Conservation (phyloP, 2,113 vertebrate species). For the Thymallus thymallus region DNA sequence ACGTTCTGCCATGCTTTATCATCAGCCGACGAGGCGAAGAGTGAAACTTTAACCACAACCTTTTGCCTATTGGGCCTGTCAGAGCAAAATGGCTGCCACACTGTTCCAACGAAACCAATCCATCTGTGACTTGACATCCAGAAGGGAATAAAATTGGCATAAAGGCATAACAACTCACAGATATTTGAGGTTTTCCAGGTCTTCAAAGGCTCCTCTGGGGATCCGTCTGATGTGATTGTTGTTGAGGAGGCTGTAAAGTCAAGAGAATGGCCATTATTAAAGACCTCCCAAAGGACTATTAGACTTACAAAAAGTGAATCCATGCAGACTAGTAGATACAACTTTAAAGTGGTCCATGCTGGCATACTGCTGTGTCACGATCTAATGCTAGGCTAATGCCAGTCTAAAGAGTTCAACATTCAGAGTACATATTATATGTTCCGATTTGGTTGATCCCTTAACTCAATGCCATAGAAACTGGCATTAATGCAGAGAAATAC, state of each 20-base stretch:
- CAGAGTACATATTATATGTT: background rate
- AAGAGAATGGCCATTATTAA: slow-evolving; percentile 29
- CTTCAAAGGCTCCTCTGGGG: slow-evolving; percentile 88
- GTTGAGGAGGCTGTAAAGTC: slow-evolving; percentile 85
- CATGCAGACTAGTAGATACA: background rate
- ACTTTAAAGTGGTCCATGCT: too few species aligned
- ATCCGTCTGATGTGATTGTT: slow-evolving; percentile 96
- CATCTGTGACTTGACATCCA: slow-evolving; percentile 5
- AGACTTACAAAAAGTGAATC: background rate
- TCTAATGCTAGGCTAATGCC: background rate
- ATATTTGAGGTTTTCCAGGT: slow-evolving; percentile 97
- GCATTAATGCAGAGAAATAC: background rate
- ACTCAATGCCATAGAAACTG: background rate
- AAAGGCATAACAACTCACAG: slow-evolving; percentile 83
- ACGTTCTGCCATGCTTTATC: background rate
- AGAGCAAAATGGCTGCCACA: slow-evolving; percentile 1
- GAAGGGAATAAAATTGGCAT: background rate
- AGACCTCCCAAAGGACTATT: background rate
- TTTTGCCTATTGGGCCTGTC: background rate
- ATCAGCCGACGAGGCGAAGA: background rate
- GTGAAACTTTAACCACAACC: slow-evolving; percentile 7
- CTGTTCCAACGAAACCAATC: background rate
- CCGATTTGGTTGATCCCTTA: background rate
- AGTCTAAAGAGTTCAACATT: background rate
- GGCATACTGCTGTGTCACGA: background rate